A percentile compares a stretch with the other conserved stretches of the same genome.
Evolutionary conservation across 2,113 vertebrate species (phyloP).

Genomic region (Sander vitreus): DNA sequence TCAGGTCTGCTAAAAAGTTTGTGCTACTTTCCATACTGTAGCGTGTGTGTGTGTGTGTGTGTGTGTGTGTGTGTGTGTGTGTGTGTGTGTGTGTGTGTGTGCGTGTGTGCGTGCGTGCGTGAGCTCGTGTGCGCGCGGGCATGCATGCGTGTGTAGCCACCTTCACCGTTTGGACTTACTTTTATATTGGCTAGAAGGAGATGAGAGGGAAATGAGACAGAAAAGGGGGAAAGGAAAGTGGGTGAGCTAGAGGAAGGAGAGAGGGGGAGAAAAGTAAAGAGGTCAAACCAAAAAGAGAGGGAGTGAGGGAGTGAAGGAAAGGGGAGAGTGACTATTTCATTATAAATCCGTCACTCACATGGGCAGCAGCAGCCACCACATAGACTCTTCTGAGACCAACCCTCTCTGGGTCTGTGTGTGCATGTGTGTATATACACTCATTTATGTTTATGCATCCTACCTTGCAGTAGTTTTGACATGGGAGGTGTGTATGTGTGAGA

Average conservation of each 20-base stretch:
- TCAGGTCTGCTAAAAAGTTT: slow-evolving; percentile 72
- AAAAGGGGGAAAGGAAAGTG: slow-evolving; percentile 30
- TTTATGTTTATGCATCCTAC: slow-evolving; percentile 38
- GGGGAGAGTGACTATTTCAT: slow-evolving; percentile 73
- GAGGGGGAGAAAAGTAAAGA: slow-evolving; percentile 46
- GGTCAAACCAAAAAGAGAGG: slow-evolving; percentile 64
- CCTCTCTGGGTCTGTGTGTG: slow-evolving; percentile 24
- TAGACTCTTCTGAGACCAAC: slow-evolving; percentile 59
- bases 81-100: slow-evolving; percentile 23
- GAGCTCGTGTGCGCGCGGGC: slow-evolving; percentile 19
- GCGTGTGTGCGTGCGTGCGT: slow-evolving; percentile 15
- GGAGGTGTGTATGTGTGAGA: slow-evolving; percentile 32
- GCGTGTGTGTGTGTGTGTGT: slow-evolving; percentile 20
- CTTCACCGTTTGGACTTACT: slow-evolving; percentile 52
- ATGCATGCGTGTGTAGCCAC: slow-evolving; percentile 43
- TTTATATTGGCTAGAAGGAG: slow-evolving; percentile 38
- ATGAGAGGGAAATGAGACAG: slow-evolving; percentile 56
- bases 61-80: slow-evolving; percentile 30
- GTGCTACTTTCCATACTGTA: slow-evolving; percentile 44
- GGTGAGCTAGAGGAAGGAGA: slow-evolving; percentile 34
- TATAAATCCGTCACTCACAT: slow-evolving; percentile 75
- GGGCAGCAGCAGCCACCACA: slow-evolving; percentile 61
- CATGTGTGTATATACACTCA: slow-evolving; percentile 1
- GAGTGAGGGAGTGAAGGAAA: slow-evolving; percentile 42
- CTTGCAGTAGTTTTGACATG: slow-evolving; percentile 47